phyloP scores from a whole-genome alignment of 2,797 vertebrate genomes.

The Triplophysa bombifrons region DNA sequence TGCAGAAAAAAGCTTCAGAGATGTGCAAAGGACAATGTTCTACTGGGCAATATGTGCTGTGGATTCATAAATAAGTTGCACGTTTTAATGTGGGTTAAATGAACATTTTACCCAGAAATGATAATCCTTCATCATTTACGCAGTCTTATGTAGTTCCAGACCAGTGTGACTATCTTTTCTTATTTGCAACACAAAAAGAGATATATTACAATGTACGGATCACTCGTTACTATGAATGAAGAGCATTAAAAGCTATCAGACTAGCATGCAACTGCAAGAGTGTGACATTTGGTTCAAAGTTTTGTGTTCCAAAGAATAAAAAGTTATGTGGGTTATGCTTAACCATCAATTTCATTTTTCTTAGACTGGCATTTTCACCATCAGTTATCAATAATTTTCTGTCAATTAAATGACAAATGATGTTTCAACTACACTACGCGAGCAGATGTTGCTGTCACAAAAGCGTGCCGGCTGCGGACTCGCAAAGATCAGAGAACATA shows the following conservation, averaged over 20 bases:
- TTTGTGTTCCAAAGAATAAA: background rate
- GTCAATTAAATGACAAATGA: background rate
- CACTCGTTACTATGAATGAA: background rate
- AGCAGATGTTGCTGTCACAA: constrained; percentile 11
- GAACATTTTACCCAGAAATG: background rate
- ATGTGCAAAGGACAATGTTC: background rate
- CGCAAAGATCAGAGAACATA: background rate
- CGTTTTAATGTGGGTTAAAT: background rate
- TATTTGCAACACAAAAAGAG: background rate
- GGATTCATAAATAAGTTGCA: background rate
- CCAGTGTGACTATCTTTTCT: background rate
- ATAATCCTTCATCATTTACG: background rate
- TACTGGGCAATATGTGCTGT: too few relatives aligned
- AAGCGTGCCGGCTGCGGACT: background rate
- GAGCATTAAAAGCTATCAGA: background rate
- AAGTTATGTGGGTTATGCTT: background rate
- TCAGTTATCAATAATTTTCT: background rate
- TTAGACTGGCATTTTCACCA: background rate
- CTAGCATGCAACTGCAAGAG: too few relatives aligned
- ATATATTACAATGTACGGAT: background rate
- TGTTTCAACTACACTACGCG: background rate
- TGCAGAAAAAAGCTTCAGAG: background rate
- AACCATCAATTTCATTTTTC: background rate
- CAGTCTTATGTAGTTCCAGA: background rate
- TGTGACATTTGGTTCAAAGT: background rate